phyloP scores from a whole-genome alignment of 2,113 vertebrate species.

The Megaptera novaeangliae region DNA sequence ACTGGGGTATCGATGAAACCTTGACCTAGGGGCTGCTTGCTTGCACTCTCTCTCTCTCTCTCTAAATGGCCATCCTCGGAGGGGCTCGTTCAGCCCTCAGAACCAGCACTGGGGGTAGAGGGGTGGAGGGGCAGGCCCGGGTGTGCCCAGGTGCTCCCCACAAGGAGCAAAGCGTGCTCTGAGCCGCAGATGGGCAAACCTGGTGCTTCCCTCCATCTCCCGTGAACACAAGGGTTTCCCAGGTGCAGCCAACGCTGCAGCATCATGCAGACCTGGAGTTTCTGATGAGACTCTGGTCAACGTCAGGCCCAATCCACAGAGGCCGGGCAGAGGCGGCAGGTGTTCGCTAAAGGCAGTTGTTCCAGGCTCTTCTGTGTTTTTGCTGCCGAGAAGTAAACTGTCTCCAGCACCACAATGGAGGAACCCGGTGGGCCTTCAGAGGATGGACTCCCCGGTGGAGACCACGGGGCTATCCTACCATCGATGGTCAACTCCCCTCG shows the following conservation, averaged over 20 bases:
- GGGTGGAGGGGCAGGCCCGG: background rate
- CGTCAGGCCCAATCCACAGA: background rate
- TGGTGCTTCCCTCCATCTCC: constrained; percentile 19
- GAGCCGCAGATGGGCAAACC: constrained; percentile 3
- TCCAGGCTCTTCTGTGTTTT: background rate
- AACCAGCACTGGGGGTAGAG: background rate
- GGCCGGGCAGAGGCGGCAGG: background rate
- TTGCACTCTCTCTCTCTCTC: background rate
- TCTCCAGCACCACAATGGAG: constrained; percentile 39
- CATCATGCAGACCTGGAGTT: background rate
- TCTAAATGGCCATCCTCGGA: background rate
- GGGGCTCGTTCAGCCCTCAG: background rate
- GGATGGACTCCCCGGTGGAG: background rate
- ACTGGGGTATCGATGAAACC: background rate
- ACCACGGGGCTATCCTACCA: background rate
- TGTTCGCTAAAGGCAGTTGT: background rate
- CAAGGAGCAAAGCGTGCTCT: background rate
- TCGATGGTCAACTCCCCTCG: background rate
- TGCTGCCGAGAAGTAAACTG: constrained; percentile 42
- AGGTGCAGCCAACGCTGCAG: background rate
- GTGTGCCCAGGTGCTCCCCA: constrained; percentile 24
- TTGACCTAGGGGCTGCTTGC: background rate
- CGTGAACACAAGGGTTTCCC: background rate
- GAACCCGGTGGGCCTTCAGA: constrained; percentile 41
- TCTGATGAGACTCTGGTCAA: constrained; percentile 13